Conservation (phyloP, 2,113 vertebrate genomes). For the Damaliscus lunatus region DNA sequence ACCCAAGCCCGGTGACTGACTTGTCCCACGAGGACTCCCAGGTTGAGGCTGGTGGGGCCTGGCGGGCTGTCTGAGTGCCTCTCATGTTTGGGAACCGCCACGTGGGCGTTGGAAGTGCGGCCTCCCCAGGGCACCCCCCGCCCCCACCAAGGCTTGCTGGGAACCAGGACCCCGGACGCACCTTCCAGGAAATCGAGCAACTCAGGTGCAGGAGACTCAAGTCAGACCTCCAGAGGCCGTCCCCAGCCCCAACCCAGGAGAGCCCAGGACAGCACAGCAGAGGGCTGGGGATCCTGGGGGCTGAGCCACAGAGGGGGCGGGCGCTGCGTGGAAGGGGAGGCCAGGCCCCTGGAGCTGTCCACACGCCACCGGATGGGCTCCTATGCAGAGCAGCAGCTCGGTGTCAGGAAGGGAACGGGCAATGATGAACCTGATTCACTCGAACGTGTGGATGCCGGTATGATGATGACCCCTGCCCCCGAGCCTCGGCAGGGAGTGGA, state of each 20-base stretch:
- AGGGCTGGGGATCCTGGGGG: not conserved
- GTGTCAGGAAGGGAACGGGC: rapidly evolving
- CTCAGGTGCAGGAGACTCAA: too few relatives aligned
- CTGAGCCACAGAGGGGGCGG: not conserved
- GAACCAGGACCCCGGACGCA: not conserved
- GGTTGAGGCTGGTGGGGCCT: rapidly evolving
- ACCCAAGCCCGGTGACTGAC: not conserved
- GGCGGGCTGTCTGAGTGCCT: not conserved
- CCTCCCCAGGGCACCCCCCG: too few relatives aligned
- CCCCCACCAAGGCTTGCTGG: not conserved
- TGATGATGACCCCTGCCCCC: rapidly evolving
- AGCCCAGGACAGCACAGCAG: not conserved
- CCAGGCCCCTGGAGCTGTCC: not conserved
- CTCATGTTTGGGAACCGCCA: rapidly evolving
- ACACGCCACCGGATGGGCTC: rapidly evolving
- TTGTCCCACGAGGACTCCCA: not conserved
- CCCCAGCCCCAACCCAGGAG: not conserved
- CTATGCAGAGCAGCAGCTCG: not conserved
- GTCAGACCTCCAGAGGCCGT: not conserved
- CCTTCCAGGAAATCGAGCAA: not conserved
- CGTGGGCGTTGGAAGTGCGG: rapidly evolving
- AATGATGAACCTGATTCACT: rapidly evolving
- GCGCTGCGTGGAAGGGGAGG: not conserved
- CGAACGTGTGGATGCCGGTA: rapidly evolving
- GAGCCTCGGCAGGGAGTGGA: rapidly evolving